Evolutionary conservation across 2,113 vertebrate species (phyloP).

Genomic region (Paradisaea rubra): DNA sequence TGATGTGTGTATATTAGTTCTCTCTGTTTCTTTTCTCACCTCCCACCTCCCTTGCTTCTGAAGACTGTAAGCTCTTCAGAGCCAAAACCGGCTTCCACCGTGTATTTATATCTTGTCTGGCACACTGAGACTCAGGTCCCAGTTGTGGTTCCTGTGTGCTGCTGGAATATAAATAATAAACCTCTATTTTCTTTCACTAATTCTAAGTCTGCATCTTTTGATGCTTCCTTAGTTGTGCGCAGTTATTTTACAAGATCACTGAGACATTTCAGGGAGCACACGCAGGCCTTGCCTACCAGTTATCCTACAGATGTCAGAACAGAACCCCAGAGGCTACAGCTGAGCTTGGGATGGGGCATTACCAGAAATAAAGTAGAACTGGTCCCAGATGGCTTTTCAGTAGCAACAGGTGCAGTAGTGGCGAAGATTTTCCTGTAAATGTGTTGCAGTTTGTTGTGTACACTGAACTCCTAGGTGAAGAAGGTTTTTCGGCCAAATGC

Average conservation of each 20-base stretch:
- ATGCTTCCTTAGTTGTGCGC: not conserved
- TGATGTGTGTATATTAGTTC: not conserved
- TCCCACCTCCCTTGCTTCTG: not conserved
- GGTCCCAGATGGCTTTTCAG: not conserved
- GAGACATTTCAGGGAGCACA: not conserved
- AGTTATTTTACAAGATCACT: not conserved
- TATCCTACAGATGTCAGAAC: not conserved
- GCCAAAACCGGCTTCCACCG: not conserved
- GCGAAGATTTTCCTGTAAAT: not conserved
- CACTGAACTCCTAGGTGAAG: not conserved
- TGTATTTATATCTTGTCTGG: not conserved
- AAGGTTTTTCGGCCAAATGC: not conserved
- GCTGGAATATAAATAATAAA: not conserved
- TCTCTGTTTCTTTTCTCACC: conserved; percentile 1
- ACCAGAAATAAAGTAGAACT: not conserved
- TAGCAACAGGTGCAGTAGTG: not conserved
- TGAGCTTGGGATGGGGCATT: not conserved
- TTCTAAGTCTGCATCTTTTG: not conserved
- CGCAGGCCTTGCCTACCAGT: fast-evolving
- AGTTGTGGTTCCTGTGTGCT: not conserved
- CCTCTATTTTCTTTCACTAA: not conserved
- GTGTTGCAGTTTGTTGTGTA: not conserved
- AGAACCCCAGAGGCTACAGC: not conserved
- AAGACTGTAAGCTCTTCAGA: not conserved
- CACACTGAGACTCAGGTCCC: not conserved